Conservation (phyloP, 2,113 vertebrate genomes). For the Bos javanicus region DNA sequence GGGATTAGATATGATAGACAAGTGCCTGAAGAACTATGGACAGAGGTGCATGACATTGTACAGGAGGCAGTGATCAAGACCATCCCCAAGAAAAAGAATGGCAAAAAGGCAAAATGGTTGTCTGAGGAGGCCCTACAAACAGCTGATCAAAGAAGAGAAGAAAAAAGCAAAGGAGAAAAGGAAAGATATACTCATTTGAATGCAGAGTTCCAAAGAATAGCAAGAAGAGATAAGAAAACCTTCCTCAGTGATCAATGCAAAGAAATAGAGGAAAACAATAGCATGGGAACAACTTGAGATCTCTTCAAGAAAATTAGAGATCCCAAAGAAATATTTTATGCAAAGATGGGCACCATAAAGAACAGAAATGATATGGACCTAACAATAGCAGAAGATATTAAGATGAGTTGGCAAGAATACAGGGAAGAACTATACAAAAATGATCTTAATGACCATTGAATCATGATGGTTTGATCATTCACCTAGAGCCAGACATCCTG, state of each 20-base stretch:
- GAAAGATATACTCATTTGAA: background rate
- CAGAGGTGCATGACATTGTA: too few species aligned
- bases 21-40: too few species aligned
- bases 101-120: too few species aligned
- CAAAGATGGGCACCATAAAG: background rate
- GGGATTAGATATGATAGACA: too few species aligned
- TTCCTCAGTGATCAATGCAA: background rate
- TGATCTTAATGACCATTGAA: background rate
- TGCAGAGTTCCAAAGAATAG: background rate
- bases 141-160: too few species aligned
- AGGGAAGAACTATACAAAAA: background rate
- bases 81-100: too few species aligned
- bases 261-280: background rate
- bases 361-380: background rate
- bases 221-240: background rate
- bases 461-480: background rate
- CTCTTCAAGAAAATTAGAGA: background rate
- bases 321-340: background rate
- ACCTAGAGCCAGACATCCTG: background rate
- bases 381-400: background rate
- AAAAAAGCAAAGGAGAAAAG: too few species aligned
- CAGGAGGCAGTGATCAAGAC: too few species aligned
- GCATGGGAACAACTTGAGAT: background rate
- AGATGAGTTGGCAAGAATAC: background rate
- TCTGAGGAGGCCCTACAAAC: too few species aligned